phyloP scores from a whole-genome alignment of 1,140 invertebrate genomes.

The Drosophila micromelanica region DNA sequence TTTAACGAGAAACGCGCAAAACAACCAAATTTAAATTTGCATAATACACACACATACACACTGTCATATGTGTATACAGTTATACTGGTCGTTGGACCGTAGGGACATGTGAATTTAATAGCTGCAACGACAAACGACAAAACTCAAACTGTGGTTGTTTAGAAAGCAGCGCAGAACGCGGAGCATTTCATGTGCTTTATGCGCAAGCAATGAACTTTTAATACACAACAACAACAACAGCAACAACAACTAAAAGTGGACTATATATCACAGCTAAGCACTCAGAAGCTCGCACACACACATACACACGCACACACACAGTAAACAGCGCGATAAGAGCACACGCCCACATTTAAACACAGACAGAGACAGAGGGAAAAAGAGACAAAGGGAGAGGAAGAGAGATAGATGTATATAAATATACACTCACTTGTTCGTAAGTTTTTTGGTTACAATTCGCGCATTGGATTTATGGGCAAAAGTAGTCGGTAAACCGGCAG shows the following conservation, averaged over 20 bases:
- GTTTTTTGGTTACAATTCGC: conserved; percentile 42
- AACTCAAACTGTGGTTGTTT: conserved; percentile 80
- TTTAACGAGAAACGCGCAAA: conserved; percentile 66
- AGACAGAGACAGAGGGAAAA: background rate
- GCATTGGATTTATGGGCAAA: conserved; percentile 36
- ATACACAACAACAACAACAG: conserved; percentile 71
- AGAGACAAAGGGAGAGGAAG: background rate
- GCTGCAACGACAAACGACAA: conserved; percentile 75
- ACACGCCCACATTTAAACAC: conserved; percentile 26
- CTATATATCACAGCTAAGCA: conserved; percentile 80
- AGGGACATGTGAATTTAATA: conserved; percentile 66
- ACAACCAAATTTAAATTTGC: conserved; percentile 70
- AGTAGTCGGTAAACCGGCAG: conserved; percentile 12
- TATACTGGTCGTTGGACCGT: background rate
- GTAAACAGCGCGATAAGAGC: conserved; percentile 18
- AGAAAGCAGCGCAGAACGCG: conserved; percentile 61
- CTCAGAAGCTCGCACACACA: conserved; percentile 54
- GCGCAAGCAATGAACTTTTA: conserved; percentile 82
- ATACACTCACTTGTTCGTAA: conserved; percentile 26
- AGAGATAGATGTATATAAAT: conserved; percentile 3
- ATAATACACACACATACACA: conserved; percentile 60
- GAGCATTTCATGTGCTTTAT: conserved; percentile 80
- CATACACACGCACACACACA: conserved; percentile 20
- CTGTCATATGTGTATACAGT: conserved; percentile 1
- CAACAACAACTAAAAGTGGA: conserved; percentile 59